Base-by-base conservation (phyloP, 2,888 invertebrate species). In the Caenorhabditis japonica region DNA sequence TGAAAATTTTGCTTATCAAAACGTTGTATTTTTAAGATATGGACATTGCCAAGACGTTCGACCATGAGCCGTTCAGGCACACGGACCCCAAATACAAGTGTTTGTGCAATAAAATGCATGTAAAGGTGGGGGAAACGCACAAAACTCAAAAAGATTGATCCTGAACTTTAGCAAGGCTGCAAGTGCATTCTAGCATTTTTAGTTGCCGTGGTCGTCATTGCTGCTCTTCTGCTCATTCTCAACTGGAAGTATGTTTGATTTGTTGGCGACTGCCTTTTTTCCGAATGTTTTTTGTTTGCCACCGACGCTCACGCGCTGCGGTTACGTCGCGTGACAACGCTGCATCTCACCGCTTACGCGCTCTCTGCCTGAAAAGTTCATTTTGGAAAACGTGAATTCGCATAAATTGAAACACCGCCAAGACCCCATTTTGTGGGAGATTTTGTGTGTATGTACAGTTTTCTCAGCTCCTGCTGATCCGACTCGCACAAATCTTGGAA, bases 31-130 rank as follows among this genome's bases (percentile, higher is more conserved):
- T 41, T 70, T 39, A 49, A 71, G 61, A 66, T 41, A 79, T 79
- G 79, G 79, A 80, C 66, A 77, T 80, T 19, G 79, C 79, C 0
- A 71, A 77, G 36, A 80, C 79, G 4, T 80, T 80, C 27, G 77
- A 77, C 36, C 66, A 74, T 34, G 79, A 80, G 44, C 79, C 79
- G 12, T 80, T 80, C 64, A 33, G 79, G 23, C 79, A 80, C 43
- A 69, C 71, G 34, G 77, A 73, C 38, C 72, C 71, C 10, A 80
- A 80, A 25, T 80, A 80, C 61, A 76, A 76, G 44, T 77, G 77
- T 43, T 59, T 73, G 0, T 80, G 75, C 71, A 75, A 76, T 21
- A 62, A 68, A 19, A 76, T 77, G 68, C 79, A 80, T 56, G 71
- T 75, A 19, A 80, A 80, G 77, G 77, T 75, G 10, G 51, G 23